Evolutionary conservation across 1,140 invertebrate genomes (phyloP), one percentile per base, ranked within the genome.

Genomic region (Zaprionus ghesquierei): DNA sequence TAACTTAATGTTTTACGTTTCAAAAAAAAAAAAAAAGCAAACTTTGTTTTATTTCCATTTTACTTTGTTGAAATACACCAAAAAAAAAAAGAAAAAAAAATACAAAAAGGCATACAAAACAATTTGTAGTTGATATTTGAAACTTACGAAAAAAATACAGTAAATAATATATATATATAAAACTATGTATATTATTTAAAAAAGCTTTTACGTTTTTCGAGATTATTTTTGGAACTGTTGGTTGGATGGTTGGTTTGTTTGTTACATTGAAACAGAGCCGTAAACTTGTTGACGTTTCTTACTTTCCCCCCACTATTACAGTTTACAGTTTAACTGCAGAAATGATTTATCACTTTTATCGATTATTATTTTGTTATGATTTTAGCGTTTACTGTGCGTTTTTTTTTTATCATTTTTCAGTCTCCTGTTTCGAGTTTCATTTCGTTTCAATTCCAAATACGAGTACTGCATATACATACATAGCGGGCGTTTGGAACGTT

Each of bases 111-210:
- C 76, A 84, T 80, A 75, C 61, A 69, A 61, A 53, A 61, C 58
- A 79, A 58, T 61, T 66, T 61, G 79, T 87, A 87, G 82, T 87
- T 76, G 44, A 70, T 73, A 79, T 58, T 64, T 79, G 50, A 73
- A 73, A 61, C 75, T 71, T 35, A 51, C 33, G 60, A 62, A 61
- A 60, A 75, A 77, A 63, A 69, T 62, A 80, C 60, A 33, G n/a
- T 10, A 77, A 70, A 84, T 58, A 71, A 63, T 73, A 71, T 68
- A 80, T 63, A 62, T 27, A 68, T 22, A 44, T 38, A 56, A 46
- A 66, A 54, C 53, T 71, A 75, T 75, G 61, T 86, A 87, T 81
- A 75, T 75, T 69, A 70, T 75, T 70, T 70, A 31, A 31, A 31
- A 31, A 58, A 74, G 51, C 51, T 69, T 74, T 74, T 74, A 33